Evolutionary conservation across 2,888 invertebrate species (phyloP).

Genomic region (Stenolophus ochropezus): DNA sequence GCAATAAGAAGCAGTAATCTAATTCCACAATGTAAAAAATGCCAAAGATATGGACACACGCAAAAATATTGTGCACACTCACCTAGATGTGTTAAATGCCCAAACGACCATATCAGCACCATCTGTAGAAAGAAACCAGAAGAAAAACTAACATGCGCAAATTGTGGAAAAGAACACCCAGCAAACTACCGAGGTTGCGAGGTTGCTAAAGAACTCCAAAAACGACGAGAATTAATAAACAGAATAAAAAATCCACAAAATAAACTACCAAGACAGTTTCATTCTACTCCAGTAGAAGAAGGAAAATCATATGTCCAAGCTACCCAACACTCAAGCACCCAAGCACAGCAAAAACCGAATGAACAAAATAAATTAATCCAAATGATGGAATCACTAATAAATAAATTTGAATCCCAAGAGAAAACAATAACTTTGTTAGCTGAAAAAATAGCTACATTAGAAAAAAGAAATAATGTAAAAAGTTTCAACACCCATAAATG

Average conservation of each 20-base stretch:
- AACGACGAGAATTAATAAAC: not conserved
- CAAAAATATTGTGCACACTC: too few relatives aligned
- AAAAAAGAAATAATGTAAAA: not conserved
- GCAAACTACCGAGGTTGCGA: not conserved
- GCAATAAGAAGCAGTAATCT: not conserved
- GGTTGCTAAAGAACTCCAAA: not conserved
- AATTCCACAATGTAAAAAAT: not conserved
- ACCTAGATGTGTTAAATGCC: conserved; percentile 52
- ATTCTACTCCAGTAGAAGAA: not conserved
- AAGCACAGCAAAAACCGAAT: too few relatives aligned
- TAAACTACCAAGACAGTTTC: conserved; percentile 2
- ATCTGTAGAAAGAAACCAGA: not conserved
- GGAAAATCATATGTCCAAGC: not conserved
- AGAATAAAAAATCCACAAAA: not conserved
- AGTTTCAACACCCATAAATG: too few relatives aligned
- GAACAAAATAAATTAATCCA: not conserved
- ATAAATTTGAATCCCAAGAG: not conserved
- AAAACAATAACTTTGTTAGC: not conserved
- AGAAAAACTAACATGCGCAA: conserved; percentile 5
- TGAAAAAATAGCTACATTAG: conserved; percentile 1
- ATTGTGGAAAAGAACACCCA: conserved; percentile 7
- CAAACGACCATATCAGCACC: conserved; percentile 22
- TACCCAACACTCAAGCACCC: not conserved
- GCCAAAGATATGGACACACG: conserved; percentile 14
- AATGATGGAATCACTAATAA: conserved; percentile 1